Base-by-base conservation (phyloP, 2,113 vertebrate genomes). In the Salvelinus fontinalis region DNA sequence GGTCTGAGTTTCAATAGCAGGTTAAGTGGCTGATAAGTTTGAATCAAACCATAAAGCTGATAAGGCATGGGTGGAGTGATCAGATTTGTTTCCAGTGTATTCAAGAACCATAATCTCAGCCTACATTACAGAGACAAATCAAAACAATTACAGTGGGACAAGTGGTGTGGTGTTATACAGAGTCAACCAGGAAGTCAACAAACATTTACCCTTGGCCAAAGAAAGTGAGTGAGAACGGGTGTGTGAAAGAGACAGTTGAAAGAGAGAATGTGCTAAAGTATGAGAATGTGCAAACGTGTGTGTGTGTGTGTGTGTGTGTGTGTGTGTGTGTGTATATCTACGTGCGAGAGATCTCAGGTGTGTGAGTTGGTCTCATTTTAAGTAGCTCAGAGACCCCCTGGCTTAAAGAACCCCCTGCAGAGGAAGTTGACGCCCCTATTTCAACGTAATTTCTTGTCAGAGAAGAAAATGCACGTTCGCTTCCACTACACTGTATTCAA, bases 331-430 rank as follows among this genome's bases (percentile, higher is more conserved):
- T 60, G 27, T 4, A 12, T 27, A 11, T 34, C 31, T 24, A 20
- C 44, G 11, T 29, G 22, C 5, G 8, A 44, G 8, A 9, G 4
- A 8, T 9, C 54, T 71, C 71, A 74, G 80, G 78, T 78, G 78
- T 75, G 70, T 68, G 2, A 8, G 62, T 39, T n/a, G 20, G 62
- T 26, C 14, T 59, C 14, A 18, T 4, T 59, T 9, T 59, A n/a
- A 59, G 57, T 59, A n/a, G 20, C 73, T 48, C 39, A 44, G 39
- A 44, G 39, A 44, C 39, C 2, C 39, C 39, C 39, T 39, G 39
- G 8, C 39, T 9, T 48, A 80, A 66, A 73, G 26, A 77, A 71
- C 80, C 62, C 71, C 75, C 77, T 7, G 8, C 39, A 39, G 39
- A 39, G 39, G 39, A 39, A 39, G 39, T 39, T 39, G 8, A 9